A percentile compares a stretch with the other conserved stretches of the same genome.
Conservation (phyloP, 2,888 invertebrate genomes). For the Ligdia adustata region DNA sequence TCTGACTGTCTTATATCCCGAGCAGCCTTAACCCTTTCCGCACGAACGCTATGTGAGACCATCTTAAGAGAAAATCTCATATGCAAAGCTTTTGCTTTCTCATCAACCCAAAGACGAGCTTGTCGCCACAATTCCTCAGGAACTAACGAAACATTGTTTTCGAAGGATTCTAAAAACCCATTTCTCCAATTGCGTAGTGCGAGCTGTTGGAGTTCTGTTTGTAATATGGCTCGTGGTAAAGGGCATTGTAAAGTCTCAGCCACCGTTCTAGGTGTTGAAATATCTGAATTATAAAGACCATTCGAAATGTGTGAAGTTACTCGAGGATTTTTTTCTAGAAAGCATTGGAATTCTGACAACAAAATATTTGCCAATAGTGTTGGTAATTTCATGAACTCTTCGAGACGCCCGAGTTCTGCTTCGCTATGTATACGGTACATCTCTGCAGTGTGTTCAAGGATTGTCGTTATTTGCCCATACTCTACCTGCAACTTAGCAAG, state of each 20-base stretch:
- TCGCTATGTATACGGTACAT: slow-evolving; percentile 58
- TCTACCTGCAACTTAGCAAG: slow-evolving; percentile 55
- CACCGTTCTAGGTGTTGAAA: slow-evolving; percentile 26
- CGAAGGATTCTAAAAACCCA: slow-evolving; percentile 68
- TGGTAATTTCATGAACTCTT: slow-evolving; percentile 60
- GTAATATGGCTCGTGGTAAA: slow-evolving; percentile 54
- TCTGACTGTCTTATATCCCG: slow-evolving; percentile 55
- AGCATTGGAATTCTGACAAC: slow-evolving; percentile 62
- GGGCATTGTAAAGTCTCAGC: slow-evolving; percentile 31
- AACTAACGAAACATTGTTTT: slow-evolving; percentile 51
- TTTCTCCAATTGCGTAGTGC: slow-evolving; percentile 65
- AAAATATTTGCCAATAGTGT: slow-evolving; percentile 51
- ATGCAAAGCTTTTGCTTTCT: slow-evolving; percentile 51
- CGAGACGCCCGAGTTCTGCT: slow-evolving; percentile 57
- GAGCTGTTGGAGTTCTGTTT: slow-evolving; percentile 60
- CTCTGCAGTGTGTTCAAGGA: slow-evolving; percentile 54
- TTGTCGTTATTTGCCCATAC: slow-evolving; percentile 42
- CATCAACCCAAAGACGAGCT: slow-evolving; percentile 61
- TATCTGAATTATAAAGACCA: slow-evolving; percentile 15
- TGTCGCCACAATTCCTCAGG: slow-evolving; percentile 58
- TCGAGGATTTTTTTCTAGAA: slow-evolving; percentile 61
- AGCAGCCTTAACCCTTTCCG: slow-evolving; percentile 60
- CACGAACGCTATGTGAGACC: slow-evolving; percentile 60
- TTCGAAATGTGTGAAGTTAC: slow-evolving; percentile 5
- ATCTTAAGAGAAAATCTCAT: slow-evolving; percentile 65